Conservation (phyloP, 2,113 vertebrate genomes). For the Pyrgilauda ruficollis region DNA sequence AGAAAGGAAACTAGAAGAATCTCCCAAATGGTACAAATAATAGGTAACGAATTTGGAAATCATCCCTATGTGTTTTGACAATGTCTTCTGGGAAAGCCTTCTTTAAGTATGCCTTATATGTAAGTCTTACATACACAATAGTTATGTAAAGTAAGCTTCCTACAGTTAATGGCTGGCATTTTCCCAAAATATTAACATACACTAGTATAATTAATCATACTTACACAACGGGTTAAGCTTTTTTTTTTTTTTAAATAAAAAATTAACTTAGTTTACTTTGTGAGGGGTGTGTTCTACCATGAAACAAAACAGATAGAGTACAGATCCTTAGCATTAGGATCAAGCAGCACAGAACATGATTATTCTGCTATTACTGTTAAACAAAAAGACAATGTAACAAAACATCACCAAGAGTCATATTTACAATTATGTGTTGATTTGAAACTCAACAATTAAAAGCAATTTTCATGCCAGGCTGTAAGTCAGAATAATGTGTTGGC, state of each 20-base stretch:
- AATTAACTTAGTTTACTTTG: background rate
- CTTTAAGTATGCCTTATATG: background rate
- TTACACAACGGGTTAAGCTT: background rate
- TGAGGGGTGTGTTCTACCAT: background rate
- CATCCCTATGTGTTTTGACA: background rate
- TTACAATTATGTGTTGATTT: conserved; percentile 4
- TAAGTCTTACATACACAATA: background rate
- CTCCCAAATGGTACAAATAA: background rate
- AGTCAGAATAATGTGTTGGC: conserved; percentile 11
- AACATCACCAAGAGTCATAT: background rate
- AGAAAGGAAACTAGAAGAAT: background rate
- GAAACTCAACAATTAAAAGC: conserved; percentile 18
- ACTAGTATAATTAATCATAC: background rate
- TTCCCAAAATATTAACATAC: background rate
- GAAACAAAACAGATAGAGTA: background rate
- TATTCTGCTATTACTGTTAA: background rate
- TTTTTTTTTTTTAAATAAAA: too few relatives aligned
- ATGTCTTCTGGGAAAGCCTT: background rate
- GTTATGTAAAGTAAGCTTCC: background rate
- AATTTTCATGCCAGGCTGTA: background rate
- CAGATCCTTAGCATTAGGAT: background rate
- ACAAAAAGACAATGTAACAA: background rate
- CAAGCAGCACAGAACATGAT: background rate
- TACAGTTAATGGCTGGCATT: background rate
- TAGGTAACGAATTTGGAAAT: background rate